These are phyloP conservation scores for Dastarcus helophoroides DNA, from an alignment of 2,888 invertebrate species.

Conservation along the genomic window DNA sequence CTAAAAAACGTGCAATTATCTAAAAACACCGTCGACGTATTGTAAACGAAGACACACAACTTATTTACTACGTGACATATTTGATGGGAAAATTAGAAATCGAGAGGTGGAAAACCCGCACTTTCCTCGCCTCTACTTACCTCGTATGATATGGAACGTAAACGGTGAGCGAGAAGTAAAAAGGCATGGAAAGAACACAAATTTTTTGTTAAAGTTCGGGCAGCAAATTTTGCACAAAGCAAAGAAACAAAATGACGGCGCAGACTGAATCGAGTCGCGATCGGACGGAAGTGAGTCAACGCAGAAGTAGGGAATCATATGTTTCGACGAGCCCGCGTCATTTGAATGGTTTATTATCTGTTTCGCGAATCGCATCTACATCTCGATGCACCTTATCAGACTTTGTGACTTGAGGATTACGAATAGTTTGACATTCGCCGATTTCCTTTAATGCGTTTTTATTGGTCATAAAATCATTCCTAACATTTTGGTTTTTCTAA, in stretches of 20 bases:
- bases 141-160: constrained; percentile 11
- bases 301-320: too few relatives aligned
- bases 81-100: constrained; percentile 7
- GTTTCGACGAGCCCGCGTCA: too few relatives aligned
- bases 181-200: constrained; percentile 14
- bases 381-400: too few relatives aligned
- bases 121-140: constrained; percentile 9
- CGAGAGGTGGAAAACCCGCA: background rate
- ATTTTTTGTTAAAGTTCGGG: too few relatives aligned
- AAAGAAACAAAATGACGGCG: constrained; percentile 17
- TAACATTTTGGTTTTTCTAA: too few relatives aligned
- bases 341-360: too few relatives aligned
- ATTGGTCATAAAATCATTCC: too few relatives aligned
- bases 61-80: constrained; percentile 16
- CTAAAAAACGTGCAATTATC: background rate
- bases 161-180: constrained; percentile 6
- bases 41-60: constrained; percentile 3
- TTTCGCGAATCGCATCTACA: too few relatives aligned
- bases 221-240: constrained; percentile 17
- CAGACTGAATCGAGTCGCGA: constrained; percentile 6
- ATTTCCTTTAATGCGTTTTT: too few relatives aligned
- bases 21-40: background rate
- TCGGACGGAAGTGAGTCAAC: constrained; percentile 12
- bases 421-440: too few relatives aligned
- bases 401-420: too few relatives aligned